Conservation (phyloP, 2,888 invertebrate genomes). For the Diarsia dahlii region DNA sequence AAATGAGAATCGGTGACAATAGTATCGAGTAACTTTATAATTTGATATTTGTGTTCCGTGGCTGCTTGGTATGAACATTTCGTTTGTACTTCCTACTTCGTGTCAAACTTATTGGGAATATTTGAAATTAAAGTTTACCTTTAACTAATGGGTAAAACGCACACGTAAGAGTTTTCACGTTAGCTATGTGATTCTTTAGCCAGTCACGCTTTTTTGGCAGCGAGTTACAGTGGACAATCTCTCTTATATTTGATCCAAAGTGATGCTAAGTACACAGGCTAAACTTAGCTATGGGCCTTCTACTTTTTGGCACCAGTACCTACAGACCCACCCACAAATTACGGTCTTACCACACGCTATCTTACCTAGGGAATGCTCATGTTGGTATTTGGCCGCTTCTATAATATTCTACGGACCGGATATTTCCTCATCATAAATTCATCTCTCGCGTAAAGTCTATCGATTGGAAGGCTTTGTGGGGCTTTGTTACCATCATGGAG, state of each 20-base stretch:
- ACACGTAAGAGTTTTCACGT: background rate
- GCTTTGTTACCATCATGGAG: conserved; percentile 25
- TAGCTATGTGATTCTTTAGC: background rate
- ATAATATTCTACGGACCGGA: conserved; percentile 25
- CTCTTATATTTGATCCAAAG: background rate
- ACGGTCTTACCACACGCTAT: background rate
- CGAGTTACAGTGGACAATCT: background rate
- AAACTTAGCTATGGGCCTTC: background rate
- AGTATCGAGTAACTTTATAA: conserved; percentile 10
- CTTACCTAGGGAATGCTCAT: conserved; percentile 12
- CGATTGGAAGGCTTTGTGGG: conserved; percentile 22
- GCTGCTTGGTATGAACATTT: background rate
- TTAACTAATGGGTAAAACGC: background rate
- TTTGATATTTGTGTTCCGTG: background rate
- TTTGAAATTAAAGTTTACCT: background rate
- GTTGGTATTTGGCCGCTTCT: conserved; percentile 15
- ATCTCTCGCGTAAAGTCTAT: conserved; percentile 37
- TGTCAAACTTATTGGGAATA: background rate
- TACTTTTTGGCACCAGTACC: background rate
- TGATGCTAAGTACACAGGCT: background rate
- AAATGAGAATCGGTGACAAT: background rate
- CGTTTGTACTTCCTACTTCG: background rate
- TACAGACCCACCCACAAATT: background rate
- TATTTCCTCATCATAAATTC: conserved; percentile 48
- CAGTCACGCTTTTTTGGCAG: background rate